Base-by-base conservation (phyloP, 1,140 invertebrate species). In the Caerostris darwini region DNA sequence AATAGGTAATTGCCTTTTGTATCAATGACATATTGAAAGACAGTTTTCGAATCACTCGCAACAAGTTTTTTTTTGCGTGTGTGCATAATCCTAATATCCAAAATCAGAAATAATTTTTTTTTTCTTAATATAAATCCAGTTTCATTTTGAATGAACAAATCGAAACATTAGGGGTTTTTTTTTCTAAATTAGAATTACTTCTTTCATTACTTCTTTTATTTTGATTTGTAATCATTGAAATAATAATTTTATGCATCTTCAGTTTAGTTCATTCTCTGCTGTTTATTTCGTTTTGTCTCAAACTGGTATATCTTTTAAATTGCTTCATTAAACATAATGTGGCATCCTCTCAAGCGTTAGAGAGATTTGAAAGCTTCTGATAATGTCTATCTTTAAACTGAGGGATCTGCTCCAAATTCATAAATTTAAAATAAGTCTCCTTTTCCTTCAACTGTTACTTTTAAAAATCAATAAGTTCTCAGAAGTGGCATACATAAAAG, bases 291-390 rank as follows among this genome's bases (percentile, higher is more conserved):
- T 90, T 56, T 58, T 90, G 67, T 57, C 14, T 67, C 88, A 71
- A 54, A 64, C 17, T 19, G 59, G 34, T 89, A 89, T 69, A 69
- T 90, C 67, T 71, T 57, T 90, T 56, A 77, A 56, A 71, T 57
- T 90, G 88, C 64, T 77, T 90, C 88, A 90, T 90, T 90, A 90
- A 77, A 90, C 88, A 58, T 77, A 57, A 58, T 71, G 88, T 61
- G 17, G 17, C n/a, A 58, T 71, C 54, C 56, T 34, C 58, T 71
- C 53, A 90, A 56, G 67, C 67, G 34, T 90, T 61, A 6, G 50
- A 90, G 56, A 90, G 86, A 53, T 88, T 61, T 88, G 17, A 85
- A 7, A 85, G 7, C 34, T 59, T 57, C 83, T n/a, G 57, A 19
- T 83, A 54, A 83, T 83, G 81, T 87, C 58, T 53, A 87, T 88